Percentiles rank a stretch among this genome's conserved stretches.
These are phyloP conservation scores for Aphelocoma californica DNA, from an alignment of 2,797 vertebrate genomes.

Conservation along the genomic window DNA sequence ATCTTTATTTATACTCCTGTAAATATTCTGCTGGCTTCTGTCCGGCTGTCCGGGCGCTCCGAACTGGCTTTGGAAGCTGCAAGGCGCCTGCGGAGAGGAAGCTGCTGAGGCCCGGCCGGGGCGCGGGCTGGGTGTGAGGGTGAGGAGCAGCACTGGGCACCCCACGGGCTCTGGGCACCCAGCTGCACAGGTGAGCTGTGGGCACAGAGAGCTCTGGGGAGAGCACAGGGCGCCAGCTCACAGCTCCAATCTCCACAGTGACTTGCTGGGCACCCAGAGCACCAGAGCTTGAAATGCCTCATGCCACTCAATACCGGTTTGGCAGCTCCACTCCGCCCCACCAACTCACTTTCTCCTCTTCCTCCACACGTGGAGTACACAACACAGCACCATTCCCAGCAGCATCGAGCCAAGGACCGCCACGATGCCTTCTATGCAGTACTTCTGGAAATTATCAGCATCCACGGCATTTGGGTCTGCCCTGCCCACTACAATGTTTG, in stretches of 20 bases:
- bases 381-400: background rate
- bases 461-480: background rate
- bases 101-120: fast-evolving
- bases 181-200: background rate
- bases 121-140: fast-evolving
- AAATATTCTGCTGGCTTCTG: background rate
- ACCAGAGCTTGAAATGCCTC: background rate
- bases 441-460: background rate
- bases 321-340: background rate
- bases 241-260: background rate
- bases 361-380: background rate
- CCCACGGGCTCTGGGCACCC: fast-evolving
- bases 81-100: background rate
- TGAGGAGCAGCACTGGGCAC: fast-evolving
- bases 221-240: fast-evolving
- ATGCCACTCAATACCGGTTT: background rate
- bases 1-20: background rate
- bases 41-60: fast-evolving
- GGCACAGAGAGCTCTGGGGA: background rate
- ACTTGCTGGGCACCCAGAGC: background rate
- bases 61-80: background rate
- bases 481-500: background rate
- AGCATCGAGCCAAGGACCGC: background rate
- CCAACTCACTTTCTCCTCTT: background rate
- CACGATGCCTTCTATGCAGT: background rate